Percentiles rank a stretch among this genome's conserved stretches.
Conservation (phyloP, 2,888 invertebrate species). For the Pseudeuparius sepicola region DNA sequence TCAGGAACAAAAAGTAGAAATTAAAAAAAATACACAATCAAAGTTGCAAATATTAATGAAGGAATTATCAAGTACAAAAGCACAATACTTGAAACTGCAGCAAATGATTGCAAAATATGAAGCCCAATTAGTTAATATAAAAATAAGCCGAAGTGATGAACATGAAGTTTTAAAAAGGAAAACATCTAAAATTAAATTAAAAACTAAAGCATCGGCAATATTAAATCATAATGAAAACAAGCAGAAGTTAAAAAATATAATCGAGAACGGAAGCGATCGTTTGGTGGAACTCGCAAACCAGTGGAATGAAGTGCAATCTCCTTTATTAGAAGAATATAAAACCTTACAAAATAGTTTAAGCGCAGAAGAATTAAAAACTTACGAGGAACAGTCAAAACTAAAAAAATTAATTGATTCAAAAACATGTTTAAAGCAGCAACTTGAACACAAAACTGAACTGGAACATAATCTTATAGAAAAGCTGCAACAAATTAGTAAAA, state of each 20-base stretch:
- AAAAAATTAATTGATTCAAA: constrained; percentile 36
- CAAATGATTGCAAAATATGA: constrained; percentile 2
- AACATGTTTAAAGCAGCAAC: constrained; percentile 32
- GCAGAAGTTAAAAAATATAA: constrained; percentile 45
- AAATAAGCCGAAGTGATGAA: constrained; percentile 24
- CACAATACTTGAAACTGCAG: too few species aligned
- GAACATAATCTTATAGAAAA: constrained; percentile 40
- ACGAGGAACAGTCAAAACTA: constrained; percentile 31
- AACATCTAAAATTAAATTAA: constrained; percentile 42
- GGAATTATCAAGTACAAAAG: too few species aligned
- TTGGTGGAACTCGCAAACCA: constrained; percentile 54
- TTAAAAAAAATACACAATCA: too few species aligned
- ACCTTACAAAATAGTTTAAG: constrained; percentile 24
- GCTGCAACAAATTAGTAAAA: constrained; percentile 48
- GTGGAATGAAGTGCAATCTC: constrained; percentile 63
- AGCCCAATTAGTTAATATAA: constrained; percentile 1
- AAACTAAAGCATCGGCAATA: constrained; percentile 52
- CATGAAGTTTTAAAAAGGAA: constrained; percentile 39
- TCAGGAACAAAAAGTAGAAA: too few species aligned
- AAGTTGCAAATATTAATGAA: too few species aligned
- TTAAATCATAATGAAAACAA: constrained; percentile 53
- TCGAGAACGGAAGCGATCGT: constrained; percentile 53
- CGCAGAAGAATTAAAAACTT: constrained; percentile 26
- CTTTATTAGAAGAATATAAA: constrained; percentile 52
- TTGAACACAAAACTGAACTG: constrained; percentile 36